These are phyloP conservation scores for Dasyurus viverrinus DNA, from an alignment of 2,113 vertebrate genomes.

Conservation along the genomic window DNA sequence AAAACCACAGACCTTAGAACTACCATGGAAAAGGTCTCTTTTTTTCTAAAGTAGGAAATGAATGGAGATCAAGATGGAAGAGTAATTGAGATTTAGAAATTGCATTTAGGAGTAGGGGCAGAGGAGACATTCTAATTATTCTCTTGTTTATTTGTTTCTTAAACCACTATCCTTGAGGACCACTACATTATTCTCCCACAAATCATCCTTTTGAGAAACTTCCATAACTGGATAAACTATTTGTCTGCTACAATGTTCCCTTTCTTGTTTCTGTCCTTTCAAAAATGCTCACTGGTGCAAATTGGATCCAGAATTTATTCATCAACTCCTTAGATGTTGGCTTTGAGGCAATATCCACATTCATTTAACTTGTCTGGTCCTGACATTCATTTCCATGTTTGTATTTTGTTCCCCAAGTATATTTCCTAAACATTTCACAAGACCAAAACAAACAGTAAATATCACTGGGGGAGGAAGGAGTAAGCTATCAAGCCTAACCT, in stretches of 20 bases:
- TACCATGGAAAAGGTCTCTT: no score
- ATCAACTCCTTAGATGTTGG: background rate
- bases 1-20: background rate
- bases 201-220: background rate
- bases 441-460: conserved; percentile 2
- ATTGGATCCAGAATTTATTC: conserved; percentile 1
- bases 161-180: background rate
- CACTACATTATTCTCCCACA: background rate
- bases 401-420: background rate
- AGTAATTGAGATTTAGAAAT: background rate
- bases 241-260: background rate
- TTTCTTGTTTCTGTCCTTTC: background rate
- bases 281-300: background rate
- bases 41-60: background rate
- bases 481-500: background rate
- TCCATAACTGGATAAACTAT: background rate
- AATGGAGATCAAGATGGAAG: background rate
- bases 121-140: background rate
- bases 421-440: background rate
- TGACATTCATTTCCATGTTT: background rate
- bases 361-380: background rate
- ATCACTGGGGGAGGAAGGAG: background rate
- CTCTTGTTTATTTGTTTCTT: background rate
- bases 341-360: background rate
- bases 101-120: background rate